Conservation (phyloP, 2,113 vertebrate genomes). For the Ploceus nigricollis region DNA sequence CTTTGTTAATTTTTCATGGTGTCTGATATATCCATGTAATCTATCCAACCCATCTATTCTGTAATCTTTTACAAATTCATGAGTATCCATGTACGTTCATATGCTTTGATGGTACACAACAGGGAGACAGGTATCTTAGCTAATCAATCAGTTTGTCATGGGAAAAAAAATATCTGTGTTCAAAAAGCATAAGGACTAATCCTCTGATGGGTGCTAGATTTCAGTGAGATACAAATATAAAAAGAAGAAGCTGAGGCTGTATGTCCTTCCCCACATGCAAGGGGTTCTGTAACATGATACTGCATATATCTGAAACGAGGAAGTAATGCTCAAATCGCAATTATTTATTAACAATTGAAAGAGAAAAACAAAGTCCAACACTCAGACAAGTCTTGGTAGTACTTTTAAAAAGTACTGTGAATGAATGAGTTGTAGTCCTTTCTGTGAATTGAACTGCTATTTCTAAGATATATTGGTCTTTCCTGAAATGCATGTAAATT, state of each 20-base stretch:
- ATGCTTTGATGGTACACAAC: neutral
- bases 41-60: neutral
- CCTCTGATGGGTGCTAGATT: neutral
- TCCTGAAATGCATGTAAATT: neutral
- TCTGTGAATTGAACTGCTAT: neutral
- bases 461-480: neutral
- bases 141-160: neutral
- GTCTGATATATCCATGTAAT: neutral
- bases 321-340: neutral
- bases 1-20: neutral
- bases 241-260: neutral
- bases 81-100: neutral
- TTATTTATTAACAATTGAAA: neutral
- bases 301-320: neutral
- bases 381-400: neutral
- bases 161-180: neutral
- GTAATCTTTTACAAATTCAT: neutral
- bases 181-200: neutral
- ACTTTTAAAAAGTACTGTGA: neutral
- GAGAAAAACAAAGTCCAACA: neutral
- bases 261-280: neutral
- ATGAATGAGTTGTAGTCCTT: neutral
- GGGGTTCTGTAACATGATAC: neutral
- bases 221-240: neutral
- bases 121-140: neutral